A percentile compares a stretch with the other conserved stretches of the same genome.
Evolutionary conservation across 1,140 invertebrate genomes (phyloP).

Genomic region (Heliconius nattereri): DNA sequence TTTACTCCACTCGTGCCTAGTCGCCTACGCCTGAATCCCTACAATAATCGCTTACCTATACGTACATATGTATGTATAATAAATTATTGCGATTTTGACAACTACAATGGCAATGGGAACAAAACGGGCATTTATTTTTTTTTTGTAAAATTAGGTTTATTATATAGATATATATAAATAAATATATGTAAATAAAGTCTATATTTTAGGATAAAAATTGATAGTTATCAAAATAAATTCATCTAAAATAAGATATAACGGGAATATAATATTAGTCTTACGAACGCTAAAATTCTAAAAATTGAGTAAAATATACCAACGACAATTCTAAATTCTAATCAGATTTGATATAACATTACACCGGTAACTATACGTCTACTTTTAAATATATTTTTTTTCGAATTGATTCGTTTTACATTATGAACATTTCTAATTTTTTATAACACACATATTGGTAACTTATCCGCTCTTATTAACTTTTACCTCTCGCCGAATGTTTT

Average conservation of each 20-base stretch:
- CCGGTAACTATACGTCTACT: constrained; percentile 46
- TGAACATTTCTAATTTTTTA: constrained; percentile 10
- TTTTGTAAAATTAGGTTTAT: constrained; percentile 46
- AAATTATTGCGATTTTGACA: constrained; percentile 2
- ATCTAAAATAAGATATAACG: constrained; percentile 68
- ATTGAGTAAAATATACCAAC: constrained; percentile 70
- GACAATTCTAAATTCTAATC: constrained; percentile 65
- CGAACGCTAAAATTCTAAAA: constrained; percentile 56
- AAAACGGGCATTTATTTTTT: constrained; percentile 18
- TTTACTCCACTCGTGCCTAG: constrained; percentile 8
- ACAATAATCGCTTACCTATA: neutral
- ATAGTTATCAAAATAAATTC: constrained; percentile 76
- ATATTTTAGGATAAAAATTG: constrained; percentile 61
- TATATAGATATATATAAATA: constrained; percentile 37
- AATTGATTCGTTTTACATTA: constrained; percentile 12
- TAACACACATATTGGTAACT: neutral
- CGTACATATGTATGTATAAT: constrained; percentile 11
- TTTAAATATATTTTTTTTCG: constrained; percentile 16
- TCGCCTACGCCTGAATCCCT: constrained; percentile 17
- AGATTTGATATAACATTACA: constrained; percentile 48
- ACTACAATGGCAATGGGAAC: constrained; percentile 1
- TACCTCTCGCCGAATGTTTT: neutral
- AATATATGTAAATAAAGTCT: constrained; percentile 22
- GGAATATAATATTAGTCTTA: constrained; percentile 53
- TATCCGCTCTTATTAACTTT: neutral